Base-by-base conservation (phyloP, 1,140 invertebrate species). In the Conus ventricosus region DNA sequence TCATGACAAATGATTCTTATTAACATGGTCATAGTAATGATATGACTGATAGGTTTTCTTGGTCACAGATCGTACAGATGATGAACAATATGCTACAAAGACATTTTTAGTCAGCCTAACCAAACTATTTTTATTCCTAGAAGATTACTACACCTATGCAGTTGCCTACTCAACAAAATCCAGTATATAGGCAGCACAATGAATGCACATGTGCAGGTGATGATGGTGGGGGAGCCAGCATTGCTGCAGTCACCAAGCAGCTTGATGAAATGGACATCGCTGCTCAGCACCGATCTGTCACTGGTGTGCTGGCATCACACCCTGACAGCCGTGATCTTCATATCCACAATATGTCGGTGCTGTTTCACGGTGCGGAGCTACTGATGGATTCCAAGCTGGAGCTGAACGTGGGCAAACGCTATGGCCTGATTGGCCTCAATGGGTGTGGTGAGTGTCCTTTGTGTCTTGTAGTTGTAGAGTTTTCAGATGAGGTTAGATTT, bases 281-380 rank as follows among this genome's bases (percentile, higher is more conserved):
- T 95, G 98, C 98, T 0, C 97, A 99, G 94, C 98, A 98, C 4
- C 96, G 99, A 85, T 97, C 99, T 0, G 99, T 98, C 90, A 99
- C 99, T 17, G 99, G 99, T 57, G 98, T 98, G 0, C 95, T 99
- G 87, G 98, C 97, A 4, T 98, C 99, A 5, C 99, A 99, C 96
- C 98, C 98, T 15, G 97, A 98, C 90, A 98, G 98, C 89, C 96
- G 99, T 89, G 99, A 99, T 95, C 96, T 99, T 55, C 99, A 99
- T 95, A 99, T 99, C 93, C 97, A 98, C 86, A 99, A 98, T 94
- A 97, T 99, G 93, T 99, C 99, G 63, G 98, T 99, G 85, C 99
- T 98, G 83, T 99, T 99, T 95, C 99, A 99, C 95, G 99, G 99
- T 82, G 96, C 97, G 92, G 99, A 99, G 96, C 96, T 99, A 88